Base-by-base conservation (phyloP, 1,140 invertebrate genomes). In the Drosophila tropicalis region DNA sequence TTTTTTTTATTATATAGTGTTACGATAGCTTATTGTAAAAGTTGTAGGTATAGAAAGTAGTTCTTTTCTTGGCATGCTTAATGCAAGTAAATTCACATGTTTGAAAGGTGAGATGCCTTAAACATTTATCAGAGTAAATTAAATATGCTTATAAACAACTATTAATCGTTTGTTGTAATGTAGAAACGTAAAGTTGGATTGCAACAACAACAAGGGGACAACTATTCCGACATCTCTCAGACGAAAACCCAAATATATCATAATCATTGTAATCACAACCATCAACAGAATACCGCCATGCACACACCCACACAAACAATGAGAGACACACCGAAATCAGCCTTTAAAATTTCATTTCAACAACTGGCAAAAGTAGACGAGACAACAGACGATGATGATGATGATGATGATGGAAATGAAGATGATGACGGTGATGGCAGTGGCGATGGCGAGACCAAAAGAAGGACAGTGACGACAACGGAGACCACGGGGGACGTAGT, bases 361-460 rank as follows among this genome's bases (percentile, higher is more conserved):
- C 62, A 71, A 58, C 67, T 62, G 70, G 41, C 60, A 72, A 61
- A 54, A 62, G 60, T 67, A 66, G 79, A 77, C 69, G 66, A 70
- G 73, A 70, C 62, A 81, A 62, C 70, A 82, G 76, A 57, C 70
- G 70, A 72, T 51, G 63, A 34, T 51, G 66, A 67, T 13, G 36
- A 13, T 39, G 36, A 39, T 39, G 36, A 13, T 13, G 36, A 39
- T 39, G 36, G 3, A 10, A 10, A 36, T 12, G 34, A 36, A 10
- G 9, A 36, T 36, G 34, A 36, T 36, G 34, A 12, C 10, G 34
- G 34, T 36, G 34, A 36, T 36, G 29, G 25, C 25, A 29, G 25
- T 29, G 25, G 34, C 10, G 34, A 36, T 10, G 44, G 44, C 44
- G 44, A 51, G 25, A n/a, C 55, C 57, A 66, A 70, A 54, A 47